Base-by-base conservation (phyloP, 2,113 vertebrate genomes). In the Oxyruncus cristatus region DNA sequence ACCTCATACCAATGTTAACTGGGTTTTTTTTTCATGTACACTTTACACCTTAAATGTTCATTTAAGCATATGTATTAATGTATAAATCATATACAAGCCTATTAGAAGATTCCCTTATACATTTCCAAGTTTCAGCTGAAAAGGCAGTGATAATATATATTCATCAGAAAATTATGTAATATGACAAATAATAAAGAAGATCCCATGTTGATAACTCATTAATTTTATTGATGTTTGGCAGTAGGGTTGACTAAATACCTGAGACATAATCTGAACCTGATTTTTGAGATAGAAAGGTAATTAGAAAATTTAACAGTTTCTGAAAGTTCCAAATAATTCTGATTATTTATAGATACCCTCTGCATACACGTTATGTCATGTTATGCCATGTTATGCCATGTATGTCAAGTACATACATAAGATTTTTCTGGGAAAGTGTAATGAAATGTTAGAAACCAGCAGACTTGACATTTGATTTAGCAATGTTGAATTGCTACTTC, bases 21-120 rank as follows among this genome's bases (percentile, higher is more conserved):
- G 18, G 3, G 2, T 0, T 1, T 22, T 52, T 77, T 50, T 41
- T 50, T 9, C 7, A 61, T 37, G 12, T 53, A 32, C 8, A 1
- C 47, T 83, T 78, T 73, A 46, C 15, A 41, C 15, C 2, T 1
- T 20, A 68, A 53, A 9, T 67, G 32, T 53, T 71, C 19, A 32
- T 20, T 17, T 17, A 73, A 73, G 19, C 14, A 37, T 56, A 53
- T 63, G 16, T 9, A 58, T 63, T 83, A 74, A 58, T 42, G 19
- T 42, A 9, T 47, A 72, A 68, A 77, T 42, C 19, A 47, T 52
- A 62, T 44, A 42, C 9, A 47, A 78, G 15, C 28, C 19, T 66
- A 18, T 58, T 61, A 61, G 78, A 88, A 44, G 3, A 41, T 73
- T 76, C 6, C 4, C 37, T n/a, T 18, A 41, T 49, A 53, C 18